Evolutionary conservation across 2,113 vertebrate genomes (phyloP), one percentile per base, ranked within the genome.

Genomic region (Balaenoptera acutorostrata): DNA sequence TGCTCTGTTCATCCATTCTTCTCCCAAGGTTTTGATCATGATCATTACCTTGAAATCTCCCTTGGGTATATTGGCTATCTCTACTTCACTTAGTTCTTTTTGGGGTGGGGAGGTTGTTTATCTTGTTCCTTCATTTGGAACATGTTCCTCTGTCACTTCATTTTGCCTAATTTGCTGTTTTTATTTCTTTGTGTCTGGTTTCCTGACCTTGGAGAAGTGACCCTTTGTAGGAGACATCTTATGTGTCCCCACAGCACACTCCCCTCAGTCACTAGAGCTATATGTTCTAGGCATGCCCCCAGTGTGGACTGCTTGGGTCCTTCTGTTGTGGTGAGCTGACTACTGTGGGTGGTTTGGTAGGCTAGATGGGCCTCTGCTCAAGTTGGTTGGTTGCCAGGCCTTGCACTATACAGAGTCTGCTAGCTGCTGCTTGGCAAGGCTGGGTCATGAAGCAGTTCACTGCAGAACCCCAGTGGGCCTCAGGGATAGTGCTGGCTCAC

Each of bases 21-120:
- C 44, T 46, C 8, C 14, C 31, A 29, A 75, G 18, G 31, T 75
- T 75, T 75, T 20, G 5, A 75, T 49, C 44, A 20, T 31, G 29
- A 75, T 33, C 15, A 11, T 75, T 75, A 20, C 72, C 29, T 49
- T 75, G 72, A 75, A 49, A 25, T 49, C 44, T 49, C 44, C 44
- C 27, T 46, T 75, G 72, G 27, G 41, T 75, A 75, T 27, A 75
- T 6, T 20, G 27, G 27, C 4, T 33, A 20, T 33, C 15, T 46
- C 72, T 31, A 49, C 44, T 20, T 49, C 44, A 75, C 15, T 75
- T 46, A 49, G 27, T 33, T 75, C 44, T 75, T 31, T 49, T 49
- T 0, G 0, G 17, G 72, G 0, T 4, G 5, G 8, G 72, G 27
- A 4, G 25, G 13, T 44, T 44, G 44, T 44, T 52, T 75, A 75